Conservation (phyloP, 2,113 vertebrate genomes). For the Chinchilla lanigera region DNA sequence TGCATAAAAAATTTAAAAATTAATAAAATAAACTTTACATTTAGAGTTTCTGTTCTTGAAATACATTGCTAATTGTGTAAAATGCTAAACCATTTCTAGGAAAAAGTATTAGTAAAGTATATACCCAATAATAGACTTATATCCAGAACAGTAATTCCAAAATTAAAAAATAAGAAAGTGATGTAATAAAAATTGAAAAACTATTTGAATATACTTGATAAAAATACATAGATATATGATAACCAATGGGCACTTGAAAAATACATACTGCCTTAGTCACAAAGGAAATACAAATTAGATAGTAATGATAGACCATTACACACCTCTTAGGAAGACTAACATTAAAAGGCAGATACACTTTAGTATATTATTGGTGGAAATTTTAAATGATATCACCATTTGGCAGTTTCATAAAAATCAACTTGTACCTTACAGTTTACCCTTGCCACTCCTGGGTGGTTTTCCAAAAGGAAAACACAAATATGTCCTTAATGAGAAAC, state of each 20-base stretch:
- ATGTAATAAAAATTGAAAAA: not conserved
- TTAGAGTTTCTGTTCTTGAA: not conserved
- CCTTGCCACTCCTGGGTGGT: not conserved
- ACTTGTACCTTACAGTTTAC: not conserved
- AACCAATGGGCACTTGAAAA: not conserved
- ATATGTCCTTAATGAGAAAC: not conserved
- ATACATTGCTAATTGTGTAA: not conserved
- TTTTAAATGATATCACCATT: not conserved
- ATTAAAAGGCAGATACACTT: not conserved
- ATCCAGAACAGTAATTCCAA: not conserved
- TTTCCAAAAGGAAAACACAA: not conserved
- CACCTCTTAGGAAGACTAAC: not conserved
- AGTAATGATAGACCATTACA: not conserved
- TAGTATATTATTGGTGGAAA: not conserved
- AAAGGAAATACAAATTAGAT: not conserved
- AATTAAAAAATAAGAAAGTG: not conserved
- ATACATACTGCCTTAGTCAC: not conserved
- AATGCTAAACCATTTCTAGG: not conserved
- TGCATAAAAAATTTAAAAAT: not conserved
- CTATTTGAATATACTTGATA: not conserved
- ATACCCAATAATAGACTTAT: not conserved
- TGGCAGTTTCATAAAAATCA: not conserved
- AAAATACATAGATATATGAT: not conserved
- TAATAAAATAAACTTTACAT: not conserved
- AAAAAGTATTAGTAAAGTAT: not conserved